phyloP scores from a whole-genome alignment of 2,113 vertebrate genomes.

The Neotoma lepida region DNA sequence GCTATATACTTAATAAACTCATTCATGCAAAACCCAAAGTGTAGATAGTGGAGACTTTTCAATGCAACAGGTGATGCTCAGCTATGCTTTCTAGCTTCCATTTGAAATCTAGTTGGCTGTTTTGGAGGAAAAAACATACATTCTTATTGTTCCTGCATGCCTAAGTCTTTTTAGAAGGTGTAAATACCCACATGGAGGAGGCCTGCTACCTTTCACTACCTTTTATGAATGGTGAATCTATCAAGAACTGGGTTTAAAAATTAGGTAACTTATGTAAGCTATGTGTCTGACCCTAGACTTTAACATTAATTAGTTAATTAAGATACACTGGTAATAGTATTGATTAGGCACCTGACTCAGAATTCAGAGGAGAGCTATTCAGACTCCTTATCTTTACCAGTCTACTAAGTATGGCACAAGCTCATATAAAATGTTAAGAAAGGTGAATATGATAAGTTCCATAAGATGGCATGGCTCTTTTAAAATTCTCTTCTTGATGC shows the following conservation, averaged over 20 bases:
- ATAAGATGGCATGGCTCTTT: background rate
- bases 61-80: background rate
- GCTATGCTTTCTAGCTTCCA: background rate
- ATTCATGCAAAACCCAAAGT: background rate
- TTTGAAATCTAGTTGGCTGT: background rate
- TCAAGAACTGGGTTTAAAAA: background rate
- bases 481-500: constrained; percentile 4
- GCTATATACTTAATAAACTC: background rate
- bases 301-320: constrained; percentile 3
- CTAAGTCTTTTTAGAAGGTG: background rate
- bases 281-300: background rate
- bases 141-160: background rate
- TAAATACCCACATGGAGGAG: background rate
- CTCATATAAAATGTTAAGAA: constrained; percentile 4
- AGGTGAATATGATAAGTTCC: background rate
- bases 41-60: background rate
- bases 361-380: constrained; percentile 43
- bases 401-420: background rate
- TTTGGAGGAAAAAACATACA: background rate
- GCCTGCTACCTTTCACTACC: background rate
- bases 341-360: background rate
- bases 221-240: background rate
- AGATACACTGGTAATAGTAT: background rate
- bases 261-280: constrained; percentile 7
- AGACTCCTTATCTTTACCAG: background rate